These are phyloP conservation scores for Fukomys damarensis DNA, from an alignment of 2,113 vertebrate species.

Conservation along the genomic window DNA sequence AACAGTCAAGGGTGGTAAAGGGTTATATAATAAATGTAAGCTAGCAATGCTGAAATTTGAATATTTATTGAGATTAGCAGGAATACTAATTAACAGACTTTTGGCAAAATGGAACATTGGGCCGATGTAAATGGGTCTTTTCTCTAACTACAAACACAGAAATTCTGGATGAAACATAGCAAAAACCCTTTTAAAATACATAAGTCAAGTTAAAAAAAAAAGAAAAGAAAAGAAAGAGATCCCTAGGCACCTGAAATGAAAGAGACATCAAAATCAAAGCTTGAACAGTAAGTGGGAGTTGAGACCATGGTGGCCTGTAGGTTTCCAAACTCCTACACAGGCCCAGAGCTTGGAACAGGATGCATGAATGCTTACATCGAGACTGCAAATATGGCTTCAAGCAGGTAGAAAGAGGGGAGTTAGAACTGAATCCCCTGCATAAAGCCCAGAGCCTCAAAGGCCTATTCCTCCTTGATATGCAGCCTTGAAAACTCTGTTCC, in stretches of 20 bases:
- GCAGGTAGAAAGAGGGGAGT: slow-evolving; percentile 16
- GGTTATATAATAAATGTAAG: background rate
- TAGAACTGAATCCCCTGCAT: background rate
- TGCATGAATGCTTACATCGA: background rate
- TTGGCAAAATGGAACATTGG: slow-evolving; percentile 36
- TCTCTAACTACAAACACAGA: slow-evolving; percentile 41
- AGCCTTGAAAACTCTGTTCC: slow-evolving; percentile 5
- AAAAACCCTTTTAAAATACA: slow-evolving; percentile 72
- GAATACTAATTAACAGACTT: slow-evolving; percentile 57
- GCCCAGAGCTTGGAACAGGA: slow-evolving; percentile 20
- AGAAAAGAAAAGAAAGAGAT: background rate
- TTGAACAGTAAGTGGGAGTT: slow-evolving; percentile 24
- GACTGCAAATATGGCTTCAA: background rate
- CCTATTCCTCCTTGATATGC: background rate
- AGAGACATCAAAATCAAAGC: slow-evolving; percentile 70
- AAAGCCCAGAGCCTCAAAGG: slow-evolving; percentile 44
- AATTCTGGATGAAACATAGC: slow-evolving; percentile 51
- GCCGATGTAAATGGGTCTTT: slow-evolving; percentile 56
- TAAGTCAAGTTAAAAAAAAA: slow-evolving; percentile 27
- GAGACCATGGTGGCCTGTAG: background rate
- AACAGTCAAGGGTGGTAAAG: slow-evolving; percentile 43
- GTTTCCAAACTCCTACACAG: slow-evolving; percentile 15
- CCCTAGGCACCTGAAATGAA: slow-evolving; percentile 62
- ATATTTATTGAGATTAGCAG: slow-evolving; percentile 30
- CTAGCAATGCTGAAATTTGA: background rate